Percentiles rank a stretch among this genome's conserved stretches.
phyloP scores from a whole-genome alignment of 2,113 vertebrate species.

The Ctenodactylus gundi region DNA sequence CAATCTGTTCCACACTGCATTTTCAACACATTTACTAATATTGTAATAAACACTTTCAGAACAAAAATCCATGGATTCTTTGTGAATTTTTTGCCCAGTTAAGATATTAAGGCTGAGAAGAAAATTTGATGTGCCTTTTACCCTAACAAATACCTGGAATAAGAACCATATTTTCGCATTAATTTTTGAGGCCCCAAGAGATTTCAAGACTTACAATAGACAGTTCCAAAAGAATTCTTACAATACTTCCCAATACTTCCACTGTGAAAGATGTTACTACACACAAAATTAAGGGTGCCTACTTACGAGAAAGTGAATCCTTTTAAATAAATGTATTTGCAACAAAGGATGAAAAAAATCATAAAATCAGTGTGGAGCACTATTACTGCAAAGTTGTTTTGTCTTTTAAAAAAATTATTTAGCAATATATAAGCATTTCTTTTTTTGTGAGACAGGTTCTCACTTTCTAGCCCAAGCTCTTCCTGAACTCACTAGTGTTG shows the following conservation, averaged over 20 bases:
- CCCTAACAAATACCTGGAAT: neutral
- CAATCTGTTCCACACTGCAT: neutral
- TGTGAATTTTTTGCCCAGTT: neutral
- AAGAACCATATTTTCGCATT: neutral
- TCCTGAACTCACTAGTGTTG: no score
- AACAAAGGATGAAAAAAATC: neutral
- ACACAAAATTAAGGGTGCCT: constrained; percentile 31
- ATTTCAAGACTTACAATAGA: neutral
- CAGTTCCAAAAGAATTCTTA: neutral
- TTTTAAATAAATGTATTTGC: neutral
- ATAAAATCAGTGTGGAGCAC: no score
- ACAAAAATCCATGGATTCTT: neutral
- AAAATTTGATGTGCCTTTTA: neutral
- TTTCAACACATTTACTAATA: neutral
- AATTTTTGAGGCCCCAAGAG: neutral
- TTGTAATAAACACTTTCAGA: neutral
- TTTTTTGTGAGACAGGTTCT: no score
- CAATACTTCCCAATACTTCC: neutral
- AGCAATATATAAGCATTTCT: no score
- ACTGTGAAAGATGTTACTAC: neutral
- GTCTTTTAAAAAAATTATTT: no score
- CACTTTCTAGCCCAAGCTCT: no score
- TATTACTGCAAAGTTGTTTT: neutral
- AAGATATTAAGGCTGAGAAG: neutral
- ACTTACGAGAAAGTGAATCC: neutral